Evolutionary conservation across 1,140 invertebrate genomes (phyloP), one percentile per base, ranked within the genome.

Genomic region (Atta texana): DNA sequence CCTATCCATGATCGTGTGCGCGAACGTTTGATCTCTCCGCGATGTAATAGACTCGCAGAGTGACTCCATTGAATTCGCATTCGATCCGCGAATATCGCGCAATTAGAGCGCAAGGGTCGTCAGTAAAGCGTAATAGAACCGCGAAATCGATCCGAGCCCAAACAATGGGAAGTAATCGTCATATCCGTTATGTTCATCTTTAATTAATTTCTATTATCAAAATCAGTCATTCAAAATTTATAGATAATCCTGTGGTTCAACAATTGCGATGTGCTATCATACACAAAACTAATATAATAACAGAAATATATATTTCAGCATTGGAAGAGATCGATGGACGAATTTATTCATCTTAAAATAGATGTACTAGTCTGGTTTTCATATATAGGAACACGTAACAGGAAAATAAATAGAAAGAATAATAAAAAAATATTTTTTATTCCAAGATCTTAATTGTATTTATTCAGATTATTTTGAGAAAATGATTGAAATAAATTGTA

Each of bases 21-120:
- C 71, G 75, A 85, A 76, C 82, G 82, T 85, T 85, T 85, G 82
- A 85, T 85, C 82, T 85, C 63, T 78, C 31, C 51, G 57, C 74
- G 75, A 49, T 78, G 49, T 85, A 78, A 78, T 77, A 85, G 75
- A 85, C 75, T 76, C 75, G 63, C 82, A 85, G 74, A 85, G 82
- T 85, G 82, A 78, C 82, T 78, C 74, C 74, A 78, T 77, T 78
- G 49, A 85, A 66, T 78, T 78, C 75, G 63, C 63, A 66, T 85
- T 85, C 61, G 75, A 64, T 66, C 57, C 63, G 57, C 55, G 74
- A 85, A 66, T 78, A 66, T 66, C 51, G 51, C 59, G 59, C 75
- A 85, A 85, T 85, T 85, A 85, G 82, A 53, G 59, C 74, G 61
- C 82, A 57, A 64, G 74, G 16, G 51, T 31, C 24, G 74, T 12